Evolutionary conservation across 2,113 vertebrate genomes (phyloP).

Genomic region (Ondatra zibethicus): DNA sequence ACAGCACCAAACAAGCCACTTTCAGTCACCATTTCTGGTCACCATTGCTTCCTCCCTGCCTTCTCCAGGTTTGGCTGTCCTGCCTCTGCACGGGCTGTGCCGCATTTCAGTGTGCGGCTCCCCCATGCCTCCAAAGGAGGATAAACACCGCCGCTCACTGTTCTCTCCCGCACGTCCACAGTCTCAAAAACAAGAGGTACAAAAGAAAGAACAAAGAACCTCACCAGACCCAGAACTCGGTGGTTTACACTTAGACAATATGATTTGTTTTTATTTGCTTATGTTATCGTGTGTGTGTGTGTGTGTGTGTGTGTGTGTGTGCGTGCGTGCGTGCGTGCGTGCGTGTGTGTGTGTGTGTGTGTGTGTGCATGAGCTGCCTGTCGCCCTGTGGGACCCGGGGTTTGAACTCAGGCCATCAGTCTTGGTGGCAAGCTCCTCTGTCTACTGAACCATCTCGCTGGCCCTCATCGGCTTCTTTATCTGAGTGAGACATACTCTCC

Average conservation of each 20-base stretch:
- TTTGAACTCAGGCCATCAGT: not conserved
- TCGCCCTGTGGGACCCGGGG: not conserved
- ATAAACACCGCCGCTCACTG: not conserved
- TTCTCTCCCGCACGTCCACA: not conserved
- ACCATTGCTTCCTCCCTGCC: not conserved
- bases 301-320: too few relatives aligned
- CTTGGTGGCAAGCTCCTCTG: not conserved
- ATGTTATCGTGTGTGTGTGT: too few relatives aligned
- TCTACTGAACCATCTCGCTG: not conserved
- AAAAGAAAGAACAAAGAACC: not conserved
- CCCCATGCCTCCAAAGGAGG: not conserved
- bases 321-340: too few relatives aligned
- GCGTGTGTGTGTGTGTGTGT: too few relatives aligned
- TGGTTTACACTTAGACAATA: not conserved
- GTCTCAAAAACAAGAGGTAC: constrained; percentile 5
- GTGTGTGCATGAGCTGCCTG: too few relatives aligned
- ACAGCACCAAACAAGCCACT: too few relatives aligned
- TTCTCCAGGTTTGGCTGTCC: not conserved
- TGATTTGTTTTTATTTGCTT: not conserved
- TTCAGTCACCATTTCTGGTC: not conserved
- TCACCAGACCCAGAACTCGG: not conserved
- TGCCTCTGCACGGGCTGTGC: not conserved
- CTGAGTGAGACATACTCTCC: not conserved
- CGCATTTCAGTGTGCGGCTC: not conserved
- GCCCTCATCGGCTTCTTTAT: not conserved